phyloP scores from a whole-genome alignment of 1,140 invertebrate genomes.

The Leptinotarsa defecta region DNA sequence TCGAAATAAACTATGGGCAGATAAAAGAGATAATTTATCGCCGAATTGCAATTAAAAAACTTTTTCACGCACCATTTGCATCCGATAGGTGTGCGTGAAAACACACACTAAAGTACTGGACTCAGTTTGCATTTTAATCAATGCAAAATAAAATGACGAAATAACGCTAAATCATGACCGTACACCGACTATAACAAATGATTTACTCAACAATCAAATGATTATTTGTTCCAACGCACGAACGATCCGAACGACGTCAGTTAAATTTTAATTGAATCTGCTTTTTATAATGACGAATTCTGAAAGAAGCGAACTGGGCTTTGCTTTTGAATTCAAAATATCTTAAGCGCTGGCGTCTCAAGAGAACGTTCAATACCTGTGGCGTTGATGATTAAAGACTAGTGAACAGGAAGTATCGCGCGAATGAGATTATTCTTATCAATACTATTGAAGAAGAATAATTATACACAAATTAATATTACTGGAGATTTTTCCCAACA shows the following conservation, averaged over 20 bases:
- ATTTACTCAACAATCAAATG: slow-evolving; percentile 15
- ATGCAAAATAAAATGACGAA: neutral
- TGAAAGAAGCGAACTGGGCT: slow-evolving; percentile 17
- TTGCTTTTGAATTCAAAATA: neutral
- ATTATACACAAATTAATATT: too few species aligned
- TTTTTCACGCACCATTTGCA: slow-evolving; percentile 14
- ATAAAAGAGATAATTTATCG: slow-evolving; percentile 12
- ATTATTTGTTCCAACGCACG: neutral
- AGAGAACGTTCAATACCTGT: neutral
- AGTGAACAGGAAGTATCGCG: too few species aligned
- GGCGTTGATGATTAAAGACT: neutral
- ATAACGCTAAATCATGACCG: neutral
- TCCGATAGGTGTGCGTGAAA: slow-evolving; percentile 10
- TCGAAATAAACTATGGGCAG: neutral
- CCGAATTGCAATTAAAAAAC: neutral
- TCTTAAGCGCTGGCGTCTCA: neutral
- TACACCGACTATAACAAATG: slow-evolving; percentile 4
- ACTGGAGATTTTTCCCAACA: too few species aligned
- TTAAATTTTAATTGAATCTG: slow-evolving; percentile 21
- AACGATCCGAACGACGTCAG: neutral
- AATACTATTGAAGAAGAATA: too few species aligned
- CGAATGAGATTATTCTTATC: too few species aligned
- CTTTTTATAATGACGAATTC: slow-evolving; percentile 4
- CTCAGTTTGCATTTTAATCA: slow-evolving; percentile 18
- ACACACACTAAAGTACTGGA: slow-evolving; percentile 7